Conservation (phyloP, 2,888 invertebrate genomes). For the Arge pagana region DNA sequence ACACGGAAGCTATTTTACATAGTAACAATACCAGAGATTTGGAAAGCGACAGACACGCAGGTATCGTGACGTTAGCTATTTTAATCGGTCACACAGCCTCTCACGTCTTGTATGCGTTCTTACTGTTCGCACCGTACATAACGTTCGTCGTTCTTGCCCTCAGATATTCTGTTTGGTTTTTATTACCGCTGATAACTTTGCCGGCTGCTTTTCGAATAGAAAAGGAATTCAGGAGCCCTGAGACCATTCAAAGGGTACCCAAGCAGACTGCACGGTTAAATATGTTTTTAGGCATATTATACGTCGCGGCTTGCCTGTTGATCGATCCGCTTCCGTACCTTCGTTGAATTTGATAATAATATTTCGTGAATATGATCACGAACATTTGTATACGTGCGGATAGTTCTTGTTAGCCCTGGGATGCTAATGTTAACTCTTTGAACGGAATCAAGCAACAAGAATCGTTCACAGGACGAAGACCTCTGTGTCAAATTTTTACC, state of each 20-base stretch:
- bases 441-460: constrained; percentile 4
- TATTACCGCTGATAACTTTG: constrained; percentile 85
- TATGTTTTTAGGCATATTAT: constrained; percentile 87
- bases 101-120: constrained; percentile 85
- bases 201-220: constrained; percentile 90
- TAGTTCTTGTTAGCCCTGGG: neutral
- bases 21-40: constrained; percentile 94
- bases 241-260: constrained; percentile 81
- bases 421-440: constrained; percentile 8
- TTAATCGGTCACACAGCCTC: constrained; percentile 89
- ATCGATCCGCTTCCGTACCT: constrained; percentile 52
- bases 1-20: constrained; percentile 94
- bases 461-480: no score
- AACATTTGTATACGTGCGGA: constrained; percentile 1
- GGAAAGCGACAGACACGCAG: constrained; percentile 84
- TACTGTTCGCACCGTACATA: constrained; percentile 89
- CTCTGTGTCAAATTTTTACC: no score
- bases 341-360: constrained; percentile 9
- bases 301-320: constrained; percentile 74
- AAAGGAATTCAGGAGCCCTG: constrained; percentile 80
- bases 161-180: constrained; percentile 85
- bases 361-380: neutral
- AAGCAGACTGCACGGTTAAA: constrained; percentile 88
- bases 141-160: constrained; percentile 84
- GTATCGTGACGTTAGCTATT: constrained; percentile 94